Conservation (phyloP, 2,888 invertebrate species). For the Mythimna lalbum region DNA sequence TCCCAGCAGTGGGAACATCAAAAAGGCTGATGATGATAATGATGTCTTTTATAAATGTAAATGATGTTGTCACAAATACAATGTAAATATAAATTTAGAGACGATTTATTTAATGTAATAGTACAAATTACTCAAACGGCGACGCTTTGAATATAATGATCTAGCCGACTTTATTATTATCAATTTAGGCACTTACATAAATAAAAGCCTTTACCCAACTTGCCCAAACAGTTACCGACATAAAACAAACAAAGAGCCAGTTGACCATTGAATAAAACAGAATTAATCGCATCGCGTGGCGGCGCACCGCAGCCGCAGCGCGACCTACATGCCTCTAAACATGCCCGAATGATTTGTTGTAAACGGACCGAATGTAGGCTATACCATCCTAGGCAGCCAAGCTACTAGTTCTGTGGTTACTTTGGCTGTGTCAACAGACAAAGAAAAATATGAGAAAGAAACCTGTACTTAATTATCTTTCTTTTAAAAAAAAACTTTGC, state of each 20-base stretch:
- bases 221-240: neutral
- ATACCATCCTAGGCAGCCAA: neutral
- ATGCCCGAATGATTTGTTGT: conserved; percentile 39
- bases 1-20: too few relatives aligned
- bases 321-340: conserved; percentile 48
- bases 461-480: too few relatives aligned
- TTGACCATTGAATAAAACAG: conserved; percentile 46
- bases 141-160: neutral
- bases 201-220: neutral
- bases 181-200: neutral
- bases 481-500: too few relatives aligned
- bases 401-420: neutral
- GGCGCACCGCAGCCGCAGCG: conserved; percentile 29
- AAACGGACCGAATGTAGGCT: conserved; percentile 6
- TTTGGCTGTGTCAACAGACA: neutral
- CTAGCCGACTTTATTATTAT: neutral
- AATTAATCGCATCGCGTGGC: conserved; percentile 35
- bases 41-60: too few relatives aligned
- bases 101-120: too few relatives aligned
- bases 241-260: conserved; percentile 20
- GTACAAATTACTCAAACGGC: neutral
- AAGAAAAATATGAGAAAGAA: neutral
- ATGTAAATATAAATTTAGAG: too few relatives aligned
- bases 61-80: too few relatives aligned
- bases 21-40: too few relatives aligned